Conservation (phyloP, 2,797 vertebrate species). For the Gobio occitaniae region DNA sequence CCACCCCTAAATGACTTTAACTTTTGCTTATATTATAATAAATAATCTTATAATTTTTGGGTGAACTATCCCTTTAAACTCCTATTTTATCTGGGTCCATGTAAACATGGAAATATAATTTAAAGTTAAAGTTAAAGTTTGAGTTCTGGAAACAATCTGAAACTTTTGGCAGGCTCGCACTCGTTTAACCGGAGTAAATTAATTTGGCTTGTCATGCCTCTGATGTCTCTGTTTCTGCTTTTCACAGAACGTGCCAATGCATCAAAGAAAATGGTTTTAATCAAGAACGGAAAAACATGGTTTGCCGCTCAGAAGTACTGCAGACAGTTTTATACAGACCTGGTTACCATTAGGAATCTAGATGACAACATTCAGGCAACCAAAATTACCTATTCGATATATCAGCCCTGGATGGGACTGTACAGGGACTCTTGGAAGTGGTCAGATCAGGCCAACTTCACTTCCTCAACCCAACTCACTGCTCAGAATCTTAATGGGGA, state of each 20-base stretch:
- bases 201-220: too few relatives aligned
- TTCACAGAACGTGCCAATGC: background rate
- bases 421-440: slow-evolving; percentile 17
- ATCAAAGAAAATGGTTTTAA: background rate
- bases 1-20: too few relatives aligned
- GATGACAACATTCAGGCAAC: too few relatives aligned
- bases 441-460: background rate
- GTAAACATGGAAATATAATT: too few relatives aligned
- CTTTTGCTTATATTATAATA: too few relatives aligned
- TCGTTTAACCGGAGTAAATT: background rate
- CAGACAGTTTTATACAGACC: slow-evolving; percentile 37
- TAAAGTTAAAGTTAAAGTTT: too few relatives aligned
- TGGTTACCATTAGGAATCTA: slow-evolving; percentile 11
- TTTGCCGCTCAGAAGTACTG: slow-evolving; percentile 18
- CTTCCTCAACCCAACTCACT: background rate
- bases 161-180: too few relatives aligned
- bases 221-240: background rate
- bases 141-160: background rate
- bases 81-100: too few relatives aligned
- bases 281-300: background rate
- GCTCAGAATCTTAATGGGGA: fast-evolving
- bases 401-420: slow-evolving; percentile 9
- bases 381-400: fast-evolving
- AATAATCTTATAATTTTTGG: too few relatives aligned
- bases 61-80: too few relatives aligned